These are phyloP conservation scores for Ips nitidus DNA, from an alignment of 1,140 invertebrate species.

Conservation along the genomic window DNA sequence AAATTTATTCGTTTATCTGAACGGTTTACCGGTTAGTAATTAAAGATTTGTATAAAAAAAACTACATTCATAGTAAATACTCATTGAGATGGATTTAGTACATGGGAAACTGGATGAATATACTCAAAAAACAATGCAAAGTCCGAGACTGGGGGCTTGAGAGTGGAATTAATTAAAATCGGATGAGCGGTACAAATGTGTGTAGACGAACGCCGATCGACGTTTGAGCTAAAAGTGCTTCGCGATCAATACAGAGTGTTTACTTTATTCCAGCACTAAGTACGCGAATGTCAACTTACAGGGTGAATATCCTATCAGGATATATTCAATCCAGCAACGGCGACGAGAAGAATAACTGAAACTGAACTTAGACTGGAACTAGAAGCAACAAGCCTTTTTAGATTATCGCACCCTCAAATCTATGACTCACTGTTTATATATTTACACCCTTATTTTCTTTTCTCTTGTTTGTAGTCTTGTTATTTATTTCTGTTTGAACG, in stretches of 20 bases:
- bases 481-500: constrained; percentile 35
- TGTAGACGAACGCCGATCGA: constrained; percentile 22
- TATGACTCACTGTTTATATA: constrained; percentile 37
- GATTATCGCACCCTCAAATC: constrained; percentile 35
- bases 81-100: not conserved
- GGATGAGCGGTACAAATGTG: constrained; percentile 26
- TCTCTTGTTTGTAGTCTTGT: constrained; percentile 29
- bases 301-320: constrained; percentile 6
- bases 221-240: constrained; percentile 26
- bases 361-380: too few relatives aligned
- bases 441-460: constrained; percentile 36
- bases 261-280: constrained; percentile 24
- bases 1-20: constrained; percentile 16
- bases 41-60: too few relatives aligned
- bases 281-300: constrained; percentile 15
- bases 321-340: too few relatives aligned
- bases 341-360: too few relatives aligned
- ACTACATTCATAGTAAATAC: too few relatives aligned
- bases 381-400: constrained; percentile 28
- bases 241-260: constrained; percentile 28
- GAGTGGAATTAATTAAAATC: constrained; percentile 31
- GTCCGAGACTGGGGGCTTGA: constrained; percentile 13
- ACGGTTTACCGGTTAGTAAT: not conserved
- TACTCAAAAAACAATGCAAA: constrained; percentile 11
- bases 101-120: not conserved